A percentile compares a stretch with the other conserved stretches of the same genome.
Conservation (phyloP, 2,113 vertebrate species). For the Sitta europaea region DNA sequence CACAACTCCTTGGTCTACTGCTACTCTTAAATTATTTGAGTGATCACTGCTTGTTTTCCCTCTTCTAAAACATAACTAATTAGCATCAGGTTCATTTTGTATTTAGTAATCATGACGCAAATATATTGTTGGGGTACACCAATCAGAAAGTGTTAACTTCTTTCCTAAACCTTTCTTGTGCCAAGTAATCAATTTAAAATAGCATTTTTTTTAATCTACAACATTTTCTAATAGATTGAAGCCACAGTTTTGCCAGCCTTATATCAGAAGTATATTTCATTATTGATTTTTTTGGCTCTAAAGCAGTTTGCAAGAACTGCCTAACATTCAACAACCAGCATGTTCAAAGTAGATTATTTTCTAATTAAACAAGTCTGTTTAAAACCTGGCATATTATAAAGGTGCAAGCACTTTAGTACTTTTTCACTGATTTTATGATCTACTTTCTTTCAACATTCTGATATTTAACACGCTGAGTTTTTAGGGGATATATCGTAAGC, state of each 20-base stretch:
- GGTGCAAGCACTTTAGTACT: conserved; percentile 26
- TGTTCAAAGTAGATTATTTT: conserved; percentile 22
- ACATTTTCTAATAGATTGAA: conserved; percentile 9
- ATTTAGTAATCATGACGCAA: conserved; percentile 30
- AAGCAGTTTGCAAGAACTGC: conserved; percentile 36
- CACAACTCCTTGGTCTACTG: neutral
- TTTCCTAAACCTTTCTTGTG: conserved; percentile 2
- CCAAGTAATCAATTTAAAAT: conserved; percentile 49
- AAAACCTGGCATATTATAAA: conserved; percentile 14
- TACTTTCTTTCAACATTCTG: neutral
- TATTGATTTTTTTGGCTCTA: conserved; percentile 30
- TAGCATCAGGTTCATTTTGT: neutral
- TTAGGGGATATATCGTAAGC: neutral
- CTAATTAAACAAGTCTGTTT: conserved; percentile 53
- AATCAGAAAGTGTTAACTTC: neutral
- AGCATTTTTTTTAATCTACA: neutral
- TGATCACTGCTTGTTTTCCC: conserved; percentile 12
- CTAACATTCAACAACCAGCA: conserved; percentile 9
- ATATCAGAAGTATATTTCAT: conserved; percentile 35
- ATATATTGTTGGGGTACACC: neutral
- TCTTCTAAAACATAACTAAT: neutral
- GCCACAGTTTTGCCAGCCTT: conserved; percentile 35
- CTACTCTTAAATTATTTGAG: conserved; percentile 63
- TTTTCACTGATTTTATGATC: neutral
- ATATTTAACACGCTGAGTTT: neutral